Evolutionary conservation across 2,797 vertebrate species (phyloP).

Genomic region (Sebastes minor): DNA sequence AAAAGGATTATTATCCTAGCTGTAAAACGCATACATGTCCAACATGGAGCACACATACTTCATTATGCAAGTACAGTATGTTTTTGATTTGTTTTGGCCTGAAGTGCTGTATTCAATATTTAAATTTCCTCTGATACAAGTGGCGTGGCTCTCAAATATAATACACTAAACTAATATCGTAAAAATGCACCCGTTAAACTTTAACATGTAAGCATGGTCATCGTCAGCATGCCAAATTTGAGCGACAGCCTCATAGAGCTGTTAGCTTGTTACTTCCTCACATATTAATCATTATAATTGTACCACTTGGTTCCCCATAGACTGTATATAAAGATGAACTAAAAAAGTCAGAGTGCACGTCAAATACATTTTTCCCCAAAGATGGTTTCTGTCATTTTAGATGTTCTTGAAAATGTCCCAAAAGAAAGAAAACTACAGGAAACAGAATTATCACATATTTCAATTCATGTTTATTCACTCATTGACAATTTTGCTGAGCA

Average conservation of each 20-base stretch:
- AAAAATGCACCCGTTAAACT: no score
- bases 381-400: no score
- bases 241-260: no score
- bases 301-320: background rate
- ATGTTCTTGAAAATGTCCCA: background rate
- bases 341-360: no score
- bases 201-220: no score
- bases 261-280: background rate
- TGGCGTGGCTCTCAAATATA: no score
- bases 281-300: background rate
- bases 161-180: no score
- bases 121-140: background rate
- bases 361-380: no score
- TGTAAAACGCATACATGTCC: background rate
- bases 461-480: slow-evolving; percentile 16
- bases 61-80: background rate
- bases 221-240: no score
- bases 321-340: no score
- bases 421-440: background rate
- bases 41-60: background rate
- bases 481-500: background rate
- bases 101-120: background rate
- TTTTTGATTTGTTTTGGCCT: background rate
- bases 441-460: background rate
- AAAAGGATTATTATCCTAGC: background rate